These are phyloP conservation scores for Nesometra sesokonis DNA, from an alignment of 35 echinoderm and acorn worm genomes.

Conservation along the genomic window DNA sequence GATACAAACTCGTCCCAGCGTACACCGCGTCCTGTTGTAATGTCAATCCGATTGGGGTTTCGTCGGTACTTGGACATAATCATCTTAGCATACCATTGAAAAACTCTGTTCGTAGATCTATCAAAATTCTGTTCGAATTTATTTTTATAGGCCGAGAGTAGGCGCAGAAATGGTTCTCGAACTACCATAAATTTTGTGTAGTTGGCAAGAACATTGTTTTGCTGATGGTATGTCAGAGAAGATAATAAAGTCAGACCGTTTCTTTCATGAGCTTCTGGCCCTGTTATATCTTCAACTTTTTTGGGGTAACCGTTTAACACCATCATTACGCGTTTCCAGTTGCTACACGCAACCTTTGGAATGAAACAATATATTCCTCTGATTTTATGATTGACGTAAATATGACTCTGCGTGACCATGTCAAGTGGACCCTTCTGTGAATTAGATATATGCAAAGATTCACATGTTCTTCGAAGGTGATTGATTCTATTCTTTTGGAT, in stretches of 20 bases:
- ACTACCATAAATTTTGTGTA: slow-evolving; percentile 78
- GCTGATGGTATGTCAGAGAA: not conserved
- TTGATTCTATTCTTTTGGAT: no score
- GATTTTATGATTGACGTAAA: slow-evolving; percentile 25
- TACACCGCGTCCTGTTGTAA: slow-evolving; percentile 50
- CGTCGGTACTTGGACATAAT: slow-evolving; percentile 51
- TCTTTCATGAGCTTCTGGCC: slow-evolving; percentile 31
- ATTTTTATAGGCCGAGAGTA: slow-evolving; percentile 65
- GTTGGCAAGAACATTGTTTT: slow-evolving; percentile 14
- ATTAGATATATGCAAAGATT: no score
- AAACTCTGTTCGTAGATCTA: slow-evolving; percentile 18
- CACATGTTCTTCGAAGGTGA: no score
- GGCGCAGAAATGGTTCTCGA: slow-evolving; percentile 44
- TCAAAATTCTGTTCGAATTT: slow-evolving; percentile 25
- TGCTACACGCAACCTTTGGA: no score
- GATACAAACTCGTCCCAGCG: slow-evolving; percentile 50
- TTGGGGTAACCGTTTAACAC: slow-evolving; percentile 32
- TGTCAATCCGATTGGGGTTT: slow-evolving; percentile 11
- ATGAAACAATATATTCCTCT: slow-evolving; percentile 47
- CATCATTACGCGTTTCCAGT: slow-evolving; percentile 74
- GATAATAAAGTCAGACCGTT: slow-evolving; percentile 30
- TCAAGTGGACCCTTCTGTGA: slow-evolving; percentile 5
- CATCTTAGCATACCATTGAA: slow-evolving; percentile 16
- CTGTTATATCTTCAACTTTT: slow-evolving; percentile 20
- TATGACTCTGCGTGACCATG: slow-evolving; percentile 32